Evolutionary conservation across 2,113 vertebrate genomes (phyloP).

Genomic region (Galbula dea): DNA sequence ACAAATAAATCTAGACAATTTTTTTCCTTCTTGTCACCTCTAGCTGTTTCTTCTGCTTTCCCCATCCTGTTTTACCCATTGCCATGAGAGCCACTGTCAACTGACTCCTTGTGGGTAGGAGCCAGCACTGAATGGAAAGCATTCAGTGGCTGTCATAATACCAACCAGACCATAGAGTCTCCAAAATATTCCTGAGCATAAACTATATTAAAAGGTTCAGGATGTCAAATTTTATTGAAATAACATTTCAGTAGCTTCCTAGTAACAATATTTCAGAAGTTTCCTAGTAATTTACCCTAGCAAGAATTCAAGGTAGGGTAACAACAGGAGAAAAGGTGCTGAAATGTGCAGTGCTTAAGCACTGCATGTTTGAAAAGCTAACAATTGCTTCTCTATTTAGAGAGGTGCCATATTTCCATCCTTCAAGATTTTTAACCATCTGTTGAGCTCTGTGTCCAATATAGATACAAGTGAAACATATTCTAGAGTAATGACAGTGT

Average conservation of each 20-base stretch:
- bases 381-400: not conserved
- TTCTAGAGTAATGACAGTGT: not conserved
- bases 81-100: not conserved
- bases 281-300: not conserved
- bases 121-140: not conserved
- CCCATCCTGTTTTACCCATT: not conserved
- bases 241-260: not conserved
- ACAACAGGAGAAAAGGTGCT: not conserved
- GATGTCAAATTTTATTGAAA: not conserved
- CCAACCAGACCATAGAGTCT: not conserved
- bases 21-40: not conserved
- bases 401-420: not conserved
- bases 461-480: not conserved
- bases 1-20: not conserved
- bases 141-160: accelerated
- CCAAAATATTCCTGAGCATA: not conserved
- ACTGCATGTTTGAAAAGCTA: not conserved
- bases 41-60: not conserved
- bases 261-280: not conserved
- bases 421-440: not conserved
- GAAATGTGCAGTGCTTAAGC: not conserved
- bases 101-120: not conserved
- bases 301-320: not conserved
- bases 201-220: not conserved
- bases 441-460: not conserved